phyloP scores from a whole-genome alignment of 2,797 vertebrate species.

The Mus minutoides region DNA sequence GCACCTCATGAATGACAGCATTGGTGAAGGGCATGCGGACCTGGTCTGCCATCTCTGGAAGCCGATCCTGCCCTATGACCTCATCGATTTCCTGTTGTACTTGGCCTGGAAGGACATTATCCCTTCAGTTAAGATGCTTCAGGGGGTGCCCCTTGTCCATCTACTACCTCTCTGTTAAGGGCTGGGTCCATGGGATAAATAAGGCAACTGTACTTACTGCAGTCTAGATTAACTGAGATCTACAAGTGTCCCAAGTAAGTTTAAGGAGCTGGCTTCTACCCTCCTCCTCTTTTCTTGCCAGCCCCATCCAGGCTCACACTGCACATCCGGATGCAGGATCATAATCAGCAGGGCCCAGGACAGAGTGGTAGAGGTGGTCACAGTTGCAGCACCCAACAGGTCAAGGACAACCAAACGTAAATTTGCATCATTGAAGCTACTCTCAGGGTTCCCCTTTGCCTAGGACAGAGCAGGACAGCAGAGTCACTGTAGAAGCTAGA shows the following conservation, averaged over 20 bases:
- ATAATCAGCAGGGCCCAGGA: background rate
- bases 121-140: background rate
- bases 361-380: background rate
- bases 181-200: accelerated
- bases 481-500: background rate
- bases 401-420: background rate
- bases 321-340: background rate
- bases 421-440: background rate
- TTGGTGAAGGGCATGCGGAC: conserved; percentile 64
- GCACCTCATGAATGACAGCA: background rate
- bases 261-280: accelerated
- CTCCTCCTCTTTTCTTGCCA: accelerated
- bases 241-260: accelerated
- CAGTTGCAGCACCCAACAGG: background rate
- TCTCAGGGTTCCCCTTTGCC: background rate
- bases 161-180: accelerated
- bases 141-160: accelerated
- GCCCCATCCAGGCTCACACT: conserved; percentile 80
- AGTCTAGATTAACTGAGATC: too few species aligned
- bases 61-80: conserved; percentile 23
- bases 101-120: conserved; percentile 4
- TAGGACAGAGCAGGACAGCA: background rate
- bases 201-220: background rate
- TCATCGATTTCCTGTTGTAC: conserved; percentile 51
- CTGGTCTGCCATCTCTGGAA: conserved; percentile 72